A percentile compares a stretch with the other conserved stretches of the same genome.
phyloP scores from a whole-genome alignment of 2,888 invertebrate species.

The Panzeria rudis region DNA sequence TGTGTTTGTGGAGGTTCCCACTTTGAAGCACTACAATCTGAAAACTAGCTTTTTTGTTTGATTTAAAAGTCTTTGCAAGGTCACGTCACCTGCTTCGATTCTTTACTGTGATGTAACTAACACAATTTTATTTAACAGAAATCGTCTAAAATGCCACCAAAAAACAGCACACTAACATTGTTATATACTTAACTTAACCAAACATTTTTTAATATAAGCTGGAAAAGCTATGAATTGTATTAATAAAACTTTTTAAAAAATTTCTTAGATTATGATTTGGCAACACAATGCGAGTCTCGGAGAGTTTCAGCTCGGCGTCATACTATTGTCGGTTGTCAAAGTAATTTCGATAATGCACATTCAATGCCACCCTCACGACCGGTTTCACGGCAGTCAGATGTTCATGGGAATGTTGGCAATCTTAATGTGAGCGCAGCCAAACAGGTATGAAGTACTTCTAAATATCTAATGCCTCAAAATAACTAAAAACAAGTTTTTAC shows the following conservation, averaged over 20 bases:
- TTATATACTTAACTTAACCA: background rate
- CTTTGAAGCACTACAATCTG: too few species aligned
- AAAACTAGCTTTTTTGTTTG: too few species aligned
- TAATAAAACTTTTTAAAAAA: background rate
- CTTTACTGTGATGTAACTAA: too few species aligned
- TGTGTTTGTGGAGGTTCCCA: too few species aligned
- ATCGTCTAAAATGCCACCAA: conserved; percentile 37
- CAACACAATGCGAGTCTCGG: conserved; percentile 90
- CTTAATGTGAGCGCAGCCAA: conserved; percentile 76
- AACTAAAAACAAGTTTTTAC: conserved; percentile 8
- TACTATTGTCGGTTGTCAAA: conserved; percentile 86
- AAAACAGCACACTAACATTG: background rate
- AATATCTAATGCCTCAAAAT: conserved; percentile 17
- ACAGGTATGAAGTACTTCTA: conserved; percentile 74
- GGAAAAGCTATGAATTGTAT: background rate
- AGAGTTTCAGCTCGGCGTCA: conserved; percentile 88
- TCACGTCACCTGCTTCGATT: too few species aligned
- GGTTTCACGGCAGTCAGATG: conserved; percentile 86
- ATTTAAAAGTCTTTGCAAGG: too few species aligned
- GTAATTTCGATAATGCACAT: conserved; percentile 83
- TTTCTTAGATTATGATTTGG: conserved; percentile 90
- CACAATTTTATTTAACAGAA: background rate
- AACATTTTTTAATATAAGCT: background rate
- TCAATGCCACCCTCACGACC: conserved; percentile 88
- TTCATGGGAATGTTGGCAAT: conserved; percentile 73